phyloP scores from a whole-genome alignment of 2,113 vertebrate species.

The Python bivittatus region DNA sequence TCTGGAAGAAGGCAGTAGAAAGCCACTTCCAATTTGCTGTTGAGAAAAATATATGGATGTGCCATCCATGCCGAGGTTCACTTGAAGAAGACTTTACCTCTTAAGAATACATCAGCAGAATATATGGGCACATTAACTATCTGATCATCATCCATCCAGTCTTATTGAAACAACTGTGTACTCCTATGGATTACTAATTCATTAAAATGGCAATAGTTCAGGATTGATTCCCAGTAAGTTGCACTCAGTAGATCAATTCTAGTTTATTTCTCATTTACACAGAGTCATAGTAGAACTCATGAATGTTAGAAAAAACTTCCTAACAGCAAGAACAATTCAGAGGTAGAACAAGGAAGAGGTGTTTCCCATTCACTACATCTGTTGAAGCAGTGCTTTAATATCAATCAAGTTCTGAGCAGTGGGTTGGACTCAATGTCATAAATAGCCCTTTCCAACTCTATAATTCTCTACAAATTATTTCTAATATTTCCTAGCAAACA shows the following conservation, averaged over 20 bases:
- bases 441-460: background rate
- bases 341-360: too few relatives aligned
- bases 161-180: background rate
- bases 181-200: background rate
- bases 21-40: background rate
- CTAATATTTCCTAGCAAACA: background rate
- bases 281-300: background rate
- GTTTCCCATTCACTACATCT: too few relatives aligned
- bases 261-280: background rate
- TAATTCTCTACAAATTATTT: too few relatives aligned
- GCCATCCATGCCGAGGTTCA: background rate
- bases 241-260: background rate
- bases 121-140: background rate
- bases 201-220: background rate
- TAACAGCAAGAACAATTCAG: too few relatives aligned
- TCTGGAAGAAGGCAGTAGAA: background rate
- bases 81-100: background rate
- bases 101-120: background rate
- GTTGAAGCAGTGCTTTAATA: too few relatives aligned
- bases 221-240: background rate
- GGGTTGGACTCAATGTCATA: background rate
- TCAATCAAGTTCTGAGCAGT: too few relatives aligned
- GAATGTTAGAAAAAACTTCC: too few relatives aligned
- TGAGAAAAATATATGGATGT: background rate
- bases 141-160: background rate